Conservation (phyloP, 2,888 invertebrate species). For the Hemithea aestivaria region DNA sequence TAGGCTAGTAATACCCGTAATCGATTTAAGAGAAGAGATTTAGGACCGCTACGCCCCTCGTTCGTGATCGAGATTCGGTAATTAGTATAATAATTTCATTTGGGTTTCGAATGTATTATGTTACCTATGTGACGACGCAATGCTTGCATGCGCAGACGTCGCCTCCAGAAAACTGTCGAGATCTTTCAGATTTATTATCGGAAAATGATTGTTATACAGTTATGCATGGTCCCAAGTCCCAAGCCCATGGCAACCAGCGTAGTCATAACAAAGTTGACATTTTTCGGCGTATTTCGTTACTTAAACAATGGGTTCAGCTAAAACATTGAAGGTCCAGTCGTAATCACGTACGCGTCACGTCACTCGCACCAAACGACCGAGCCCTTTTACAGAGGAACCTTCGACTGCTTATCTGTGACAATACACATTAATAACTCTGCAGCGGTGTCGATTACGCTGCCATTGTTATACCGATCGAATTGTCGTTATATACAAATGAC, state of each 20-base stretch:
- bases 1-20: conserved; percentile 66
- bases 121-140: conserved; percentile 43
- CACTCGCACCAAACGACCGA: conserved; percentile 30
- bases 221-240: conserved; percentile 22
- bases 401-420: conserved; percentile 41
- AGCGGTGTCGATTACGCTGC: conserved; percentile 34
- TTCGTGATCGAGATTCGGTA: conserved; percentile 66
- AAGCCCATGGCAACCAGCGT: conserved; percentile 30
- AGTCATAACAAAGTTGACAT: conserved; percentile 51
- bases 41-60: conserved; percentile 62
- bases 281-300: conserved; percentile 43
- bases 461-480: conserved; percentile 40
- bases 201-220: conserved; percentile 23
- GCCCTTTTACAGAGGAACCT: conserved; percentile 52
- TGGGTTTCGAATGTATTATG: conserved; percentile 42
- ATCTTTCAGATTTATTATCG: conserved; percentile 28
- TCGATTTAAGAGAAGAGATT: conserved; percentile 71
- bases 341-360: conserved; percentile 41
- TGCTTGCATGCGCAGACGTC: conserved; percentile 39
- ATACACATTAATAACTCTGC: conserved; percentile 35
- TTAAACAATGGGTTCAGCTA: conserved; percentile 51
- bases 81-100: conserved; percentile 74
- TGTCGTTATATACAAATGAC: conserved; percentile 38
- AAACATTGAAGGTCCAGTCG: conserved; percentile 27
- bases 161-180: conserved; percentile 28